Base-by-base conservation (phyloP, 2,797 vertebrate species). In the Sebastes iracundus region DNA sequence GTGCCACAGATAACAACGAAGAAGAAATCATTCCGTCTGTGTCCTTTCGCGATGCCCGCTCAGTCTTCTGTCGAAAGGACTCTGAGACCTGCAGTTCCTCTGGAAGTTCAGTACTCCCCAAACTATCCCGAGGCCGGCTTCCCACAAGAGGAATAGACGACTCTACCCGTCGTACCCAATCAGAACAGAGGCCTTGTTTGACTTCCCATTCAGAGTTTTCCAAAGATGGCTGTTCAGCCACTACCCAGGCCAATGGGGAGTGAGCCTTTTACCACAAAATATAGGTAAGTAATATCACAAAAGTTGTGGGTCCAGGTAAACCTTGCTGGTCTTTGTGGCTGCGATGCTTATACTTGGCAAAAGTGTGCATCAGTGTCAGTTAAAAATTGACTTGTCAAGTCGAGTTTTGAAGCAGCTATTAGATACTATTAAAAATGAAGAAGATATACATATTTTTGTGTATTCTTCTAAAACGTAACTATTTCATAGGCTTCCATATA, bases 21-120 rank as follows among this genome's bases (percentile, higher is more conserved):
- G 93, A 94, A 75, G 90, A 93, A 22, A 90, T 92, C 7, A 67
- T 86, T 68, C 88, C 92, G 6, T 93, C 90, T 3, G 80, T 94
- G 71, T 93, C 94, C 11, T 96, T 96, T 75, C 66, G 79, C 35
- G 96, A 97, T 3, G 90, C 96, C 3, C 90, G 32, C n/a, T 97
- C 97, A 0, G 94, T 97, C 73, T 97, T 98, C 91, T 97, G 95
- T 90, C 95, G 92, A 0, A 95, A 91, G 4, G 93, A 92, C 35
- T 93, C 94, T 0, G 95, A 96, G 83, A 23, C 75, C 23, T 68
- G 79, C 76, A 87, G 72, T 23, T 14, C 89, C 23, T 91, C 94
- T 55, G 95, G 86, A 66, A 91, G 84, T 68, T 92, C 88, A 8
- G 88, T 87, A 9, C 87, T 95, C 23, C 85, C 94, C 18, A 93